A percentile compares a stretch with the other conserved stretches of the same genome.
Conservation (phyloP, 2,888 invertebrate species). For the Phasia obesa region DNA sequence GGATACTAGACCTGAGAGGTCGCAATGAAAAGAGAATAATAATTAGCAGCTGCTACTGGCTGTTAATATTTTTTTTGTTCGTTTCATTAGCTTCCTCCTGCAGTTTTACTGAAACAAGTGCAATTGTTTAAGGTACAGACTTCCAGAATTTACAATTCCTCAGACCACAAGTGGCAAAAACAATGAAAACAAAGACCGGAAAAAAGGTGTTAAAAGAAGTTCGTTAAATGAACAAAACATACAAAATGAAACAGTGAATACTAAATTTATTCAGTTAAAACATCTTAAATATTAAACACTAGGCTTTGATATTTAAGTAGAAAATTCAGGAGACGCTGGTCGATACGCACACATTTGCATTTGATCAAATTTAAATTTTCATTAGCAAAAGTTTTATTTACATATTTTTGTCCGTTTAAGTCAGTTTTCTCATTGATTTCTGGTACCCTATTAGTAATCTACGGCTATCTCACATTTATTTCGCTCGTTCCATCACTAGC, state of each 20-base stretch:
- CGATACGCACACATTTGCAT: too few relatives aligned
- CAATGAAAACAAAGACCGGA: constrained; percentile 5
- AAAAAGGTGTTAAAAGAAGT: constrained; percentile 54
- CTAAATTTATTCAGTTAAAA: too few relatives aligned
- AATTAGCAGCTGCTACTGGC: constrained; percentile 68
- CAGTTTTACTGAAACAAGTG: constrained; percentile 57
- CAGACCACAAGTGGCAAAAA: constrained; percentile 61
- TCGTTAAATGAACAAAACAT: constrained; percentile 27
- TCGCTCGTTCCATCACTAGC: too few relatives aligned
- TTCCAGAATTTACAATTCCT: neutral
- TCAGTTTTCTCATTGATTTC: too few relatives aligned
- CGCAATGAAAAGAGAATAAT: constrained; percentile 16
- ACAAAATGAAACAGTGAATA: constrained; percentile 6
- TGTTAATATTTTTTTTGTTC: constrained; percentile 16
- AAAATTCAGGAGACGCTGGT: too few relatives aligned
- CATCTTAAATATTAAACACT: too few relatives aligned
- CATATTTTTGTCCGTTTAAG: too few relatives aligned
- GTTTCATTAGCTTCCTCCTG: constrained; percentile 10
- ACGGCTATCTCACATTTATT: too few relatives aligned
- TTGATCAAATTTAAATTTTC: too few relatives aligned
- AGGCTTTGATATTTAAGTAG: too few relatives aligned
- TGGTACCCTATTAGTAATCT: too few relatives aligned
- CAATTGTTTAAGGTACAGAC: constrained; percentile 33
- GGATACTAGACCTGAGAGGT: constrained; percentile 42
- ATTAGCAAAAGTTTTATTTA: too few relatives aligned